Evolutionary conservation across 1,140 invertebrate genomes (phyloP).

Genomic region (Pseudomyrmex sp.): DNA sequence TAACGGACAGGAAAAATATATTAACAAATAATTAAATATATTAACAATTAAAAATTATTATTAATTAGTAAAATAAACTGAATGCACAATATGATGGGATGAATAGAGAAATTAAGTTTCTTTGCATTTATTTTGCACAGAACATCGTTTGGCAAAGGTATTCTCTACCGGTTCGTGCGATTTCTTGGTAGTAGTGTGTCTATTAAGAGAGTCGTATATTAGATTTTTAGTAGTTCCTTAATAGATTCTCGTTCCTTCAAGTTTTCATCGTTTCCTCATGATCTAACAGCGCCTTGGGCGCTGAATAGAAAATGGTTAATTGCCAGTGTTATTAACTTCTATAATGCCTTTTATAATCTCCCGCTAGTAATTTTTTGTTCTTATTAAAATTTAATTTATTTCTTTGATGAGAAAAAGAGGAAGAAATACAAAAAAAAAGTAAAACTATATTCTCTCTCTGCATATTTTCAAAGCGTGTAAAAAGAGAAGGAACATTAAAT

Average conservation of each 20-base stretch:
- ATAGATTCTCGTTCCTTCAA: constrained; percentile 4
- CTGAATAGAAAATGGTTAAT: constrained; percentile 9
- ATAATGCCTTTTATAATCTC: neutral
- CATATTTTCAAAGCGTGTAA: too few relatives aligned
- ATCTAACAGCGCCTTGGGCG: neutral
- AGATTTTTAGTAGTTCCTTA: constrained; percentile 31
- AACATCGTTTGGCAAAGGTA: constrained; percentile 1
- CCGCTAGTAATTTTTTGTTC: neutral
- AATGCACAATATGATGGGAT: neutral
- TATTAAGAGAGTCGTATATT: constrained; percentile 7
- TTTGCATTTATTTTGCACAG: neutral
- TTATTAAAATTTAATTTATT: too few relatives aligned
- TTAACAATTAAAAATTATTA: constrained; percentile 11
- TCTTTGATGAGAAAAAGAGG: too few relatives aligned
- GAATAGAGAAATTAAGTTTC: neutral
- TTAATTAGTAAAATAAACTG: neutral
- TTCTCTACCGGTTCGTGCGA: neutral
- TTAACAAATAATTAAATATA: neutral
- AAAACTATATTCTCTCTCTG: too few relatives aligned
- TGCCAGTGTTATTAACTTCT: constrained; percentile 12
- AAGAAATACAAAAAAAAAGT: too few relatives aligned
- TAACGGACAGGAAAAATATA: neutral
- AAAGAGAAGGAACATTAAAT: too few relatives aligned
- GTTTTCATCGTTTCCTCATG: constrained; percentile 15
- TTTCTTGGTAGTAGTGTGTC: constrained; percentile 6